These are phyloP conservation scores for Drosophila monieri DNA, from an alignment of 2,888 invertebrate genomes.

Conservation along the genomic window DNA sequence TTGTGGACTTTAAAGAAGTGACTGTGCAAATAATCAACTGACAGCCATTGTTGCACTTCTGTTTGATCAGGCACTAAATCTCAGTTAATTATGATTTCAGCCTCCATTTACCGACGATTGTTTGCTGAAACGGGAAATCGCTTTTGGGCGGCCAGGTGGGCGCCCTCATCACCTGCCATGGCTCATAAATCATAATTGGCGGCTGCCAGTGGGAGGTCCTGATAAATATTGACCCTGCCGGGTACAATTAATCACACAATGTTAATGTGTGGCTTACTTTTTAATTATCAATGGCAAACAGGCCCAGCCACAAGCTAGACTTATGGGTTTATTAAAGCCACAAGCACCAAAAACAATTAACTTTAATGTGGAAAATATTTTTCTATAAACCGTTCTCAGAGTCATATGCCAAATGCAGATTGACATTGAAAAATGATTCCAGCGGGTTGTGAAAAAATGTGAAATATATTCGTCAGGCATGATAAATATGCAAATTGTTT, in stretches of 20 bases:
- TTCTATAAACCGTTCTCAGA: neutral
- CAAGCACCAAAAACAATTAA: neutral
- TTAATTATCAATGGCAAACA: conserved; percentile 44
- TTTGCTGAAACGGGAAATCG: conserved; percentile 23
- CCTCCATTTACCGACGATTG: conserved; percentile 45
- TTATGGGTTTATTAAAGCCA: neutral
- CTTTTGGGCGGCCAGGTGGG: conserved; percentile 8
- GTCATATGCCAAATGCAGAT: conserved; percentile 49
- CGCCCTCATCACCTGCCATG: conserved; percentile 21
- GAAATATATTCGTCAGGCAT: conserved; percentile 35
- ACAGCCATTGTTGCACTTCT: conserved; percentile 27
- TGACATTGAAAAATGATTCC: conserved; percentile 68
- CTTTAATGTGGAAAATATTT: neutral
- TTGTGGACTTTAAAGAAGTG: conserved; percentile 10
- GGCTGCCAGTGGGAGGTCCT: conserved; percentile 13
- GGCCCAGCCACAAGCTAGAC: conserved; percentile 4
- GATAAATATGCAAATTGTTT: conserved; percentile 49
- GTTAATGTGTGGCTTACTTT: conserved; percentile 27
- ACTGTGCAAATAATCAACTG: conserved; percentile 16
- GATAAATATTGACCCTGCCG: conserved; percentile 55
- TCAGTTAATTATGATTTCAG: conserved; percentile 59
- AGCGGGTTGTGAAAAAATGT: neutral
- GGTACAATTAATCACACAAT: conserved; percentile 56
- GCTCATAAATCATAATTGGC: conserved; percentile 66
- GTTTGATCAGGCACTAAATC: conserved; percentile 34